Evolutionary conservation across 2,797 vertebrate species (phyloP).

Genomic region (Nannoperca obscura): DNA sequence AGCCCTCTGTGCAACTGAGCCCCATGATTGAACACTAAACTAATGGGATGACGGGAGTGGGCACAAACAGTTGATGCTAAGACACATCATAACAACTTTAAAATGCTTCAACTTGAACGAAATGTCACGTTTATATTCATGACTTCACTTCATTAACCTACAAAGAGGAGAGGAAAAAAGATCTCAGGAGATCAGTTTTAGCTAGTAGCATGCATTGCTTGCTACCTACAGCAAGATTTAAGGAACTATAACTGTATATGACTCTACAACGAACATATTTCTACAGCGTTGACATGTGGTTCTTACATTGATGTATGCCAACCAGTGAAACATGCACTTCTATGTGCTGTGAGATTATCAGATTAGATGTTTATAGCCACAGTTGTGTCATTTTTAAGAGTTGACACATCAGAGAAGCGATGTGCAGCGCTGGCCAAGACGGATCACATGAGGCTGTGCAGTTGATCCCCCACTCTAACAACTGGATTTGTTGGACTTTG

Average conservation of each 20-base stretch:
- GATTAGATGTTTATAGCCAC: constrained; percentile 44
- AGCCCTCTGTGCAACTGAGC: too few relatives aligned
- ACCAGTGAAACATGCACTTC: constrained; percentile 15
- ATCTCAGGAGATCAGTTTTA: background rate
- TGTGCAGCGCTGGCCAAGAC: constrained; percentile 11
- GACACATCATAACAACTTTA: background rate
- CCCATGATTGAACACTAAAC: too few relatives aligned
- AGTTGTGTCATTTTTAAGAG: constrained; percentile 51
- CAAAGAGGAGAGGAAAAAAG: too few relatives aligned
- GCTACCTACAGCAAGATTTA: background rate
- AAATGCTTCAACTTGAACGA: background rate
- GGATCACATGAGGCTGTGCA: constrained; percentile 40
- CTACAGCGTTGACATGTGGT: background rate
- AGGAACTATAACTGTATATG: background rate
- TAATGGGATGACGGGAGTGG: too few relatives aligned
- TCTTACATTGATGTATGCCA: background rate
- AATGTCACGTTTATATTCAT: too few relatives aligned
- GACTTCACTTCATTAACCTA: too few relatives aligned
- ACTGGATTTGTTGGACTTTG: constrained; percentile 30
- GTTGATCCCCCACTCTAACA: constrained; percentile 26
- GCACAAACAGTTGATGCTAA: too few relatives aligned
- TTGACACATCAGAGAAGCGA: constrained; percentile 10
- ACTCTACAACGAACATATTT: background rate
- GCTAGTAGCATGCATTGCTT: background rate
- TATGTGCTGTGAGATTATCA: constrained; percentile 33